Evolutionary conservation across 1,140 invertebrate genomes (phyloP), one percentile per base, ranked within the genome.

Genomic region (Drosophila carrolli): DNA sequence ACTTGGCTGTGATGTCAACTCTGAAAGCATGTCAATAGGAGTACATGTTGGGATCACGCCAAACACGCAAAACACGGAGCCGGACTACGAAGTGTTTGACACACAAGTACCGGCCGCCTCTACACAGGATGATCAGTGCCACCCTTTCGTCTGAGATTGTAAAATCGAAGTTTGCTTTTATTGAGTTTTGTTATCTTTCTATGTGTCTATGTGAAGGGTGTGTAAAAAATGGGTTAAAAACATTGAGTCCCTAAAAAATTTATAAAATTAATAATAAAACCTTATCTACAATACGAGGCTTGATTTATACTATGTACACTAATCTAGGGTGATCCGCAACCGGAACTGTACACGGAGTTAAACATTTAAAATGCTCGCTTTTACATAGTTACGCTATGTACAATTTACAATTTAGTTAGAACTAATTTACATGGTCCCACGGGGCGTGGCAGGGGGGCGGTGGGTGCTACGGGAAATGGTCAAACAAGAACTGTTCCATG

Each of bases 401-500:
- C 54, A 66, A 59, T 66, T 40, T 63, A 58, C 68, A 23, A 23
- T 3, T 23, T 23, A 75, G 19, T 41, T 46, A 54, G 16, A 51
- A n/a, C 29, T 71, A 60, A 23, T 53, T 51, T 50, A 59, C 35
- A 50, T 72, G 55, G 40, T 71, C 54, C 55, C 54, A 60, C 8
- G 48, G 55, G 38, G 65, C 65, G 60, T 44, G 47, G 38, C 60
- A 37, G 35, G 29, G 16, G 65, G 47, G 55, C 55, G 50, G 65
- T 61, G 62, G 55, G 44, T 61, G 84, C 74, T 89, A 89, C 61
- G 85, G 84, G 44, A 89, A 91, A 54, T 91, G 89, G 68, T 91
- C 81, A 65, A 89, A 91, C 59, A 90, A 81, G 54, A 91, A 92
- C 86, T 92, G 91, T 85, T 92, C 91, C 91, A 92, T 91, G 89